Base-by-base conservation (phyloP, 2,113 vertebrate species). In the Atherinomorus stipes region DNA sequence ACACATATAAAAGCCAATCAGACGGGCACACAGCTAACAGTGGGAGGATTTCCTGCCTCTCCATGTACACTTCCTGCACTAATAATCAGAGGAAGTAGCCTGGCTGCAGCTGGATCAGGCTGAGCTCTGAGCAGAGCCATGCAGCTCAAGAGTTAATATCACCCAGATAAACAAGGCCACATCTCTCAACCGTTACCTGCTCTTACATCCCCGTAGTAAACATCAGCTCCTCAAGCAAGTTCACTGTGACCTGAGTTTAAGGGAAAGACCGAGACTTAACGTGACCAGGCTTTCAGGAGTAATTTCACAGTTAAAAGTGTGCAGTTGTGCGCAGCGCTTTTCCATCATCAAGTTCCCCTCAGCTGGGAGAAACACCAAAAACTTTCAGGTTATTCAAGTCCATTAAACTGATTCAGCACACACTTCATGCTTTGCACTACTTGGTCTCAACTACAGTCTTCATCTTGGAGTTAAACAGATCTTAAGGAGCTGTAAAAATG, bases 81-180 rank as follows among this genome's bases (percentile, higher is more conserved):
- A 94, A 96, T 93, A 97, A 96, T 95, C 90, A 91, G 90, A 96
- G 96, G 96, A 97, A 97, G 93, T 92, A 85, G 92, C 91, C 87
- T 90, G 91, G 92, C 91, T 91, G 85, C 81, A 74, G 86, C 69
- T 65, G 53, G 49, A 81, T 65, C 38, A 8, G 42, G 44, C 59
- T 0, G 42, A 50, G 65, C 64, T 19, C 1, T 59, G 58, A 59
- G 18, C 47, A 47, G 38, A 74, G 71, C 18, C 45, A 42, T 47
- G 59, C 68, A 64, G 60, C 44, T n/a, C 15, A 12, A 38, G 34
- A 15, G 50, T 67, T 31, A 61, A 81, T 47, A 53, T 51, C 60
- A 51, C 31, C 31, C 0, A 66, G 63, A 56, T 0, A 59, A 76
- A 74, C 54, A 51, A 67, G 66, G 13, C 57, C 51, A 8, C 0